Conservation (phyloP, 2,888 invertebrate species). For the Sialis fuliginosa region DNA sequence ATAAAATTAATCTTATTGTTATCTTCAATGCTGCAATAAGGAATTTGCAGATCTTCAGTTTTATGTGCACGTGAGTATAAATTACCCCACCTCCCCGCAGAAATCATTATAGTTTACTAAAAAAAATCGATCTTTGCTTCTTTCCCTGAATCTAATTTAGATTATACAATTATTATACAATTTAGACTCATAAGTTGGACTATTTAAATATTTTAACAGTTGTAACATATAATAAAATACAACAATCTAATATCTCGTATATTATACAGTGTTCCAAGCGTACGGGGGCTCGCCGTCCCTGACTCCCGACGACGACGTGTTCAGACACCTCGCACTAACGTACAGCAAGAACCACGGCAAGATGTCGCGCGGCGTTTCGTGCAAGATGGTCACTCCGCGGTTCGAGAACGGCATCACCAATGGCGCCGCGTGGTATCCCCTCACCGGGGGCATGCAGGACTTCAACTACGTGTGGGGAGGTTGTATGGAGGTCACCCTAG, state of each 20-base stretch:
- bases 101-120: too few relatives aligned
- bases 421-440: constrained; percentile 85
- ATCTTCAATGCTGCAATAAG: constrained; percentile 21
- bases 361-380: constrained; percentile 74
- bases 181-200: too few relatives aligned
- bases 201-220: too few relatives aligned
- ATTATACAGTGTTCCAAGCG: constrained; percentile 61
- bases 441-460: constrained; percentile 86
- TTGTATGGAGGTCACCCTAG: constrained; percentile 88
- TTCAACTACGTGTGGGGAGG: constrained; percentile 88
- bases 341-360: constrained; percentile 79
- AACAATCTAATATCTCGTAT: constrained; percentile 2
- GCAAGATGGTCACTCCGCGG: constrained; percentile 54
- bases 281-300: constrained; percentile 65
- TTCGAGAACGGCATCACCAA: constrained; percentile 87
- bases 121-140: neutral
- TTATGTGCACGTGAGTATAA: constrained; percentile 53
- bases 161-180: too few relatives aligned
- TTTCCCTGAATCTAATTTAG: too few relatives aligned
- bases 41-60: constrained; percentile 58
- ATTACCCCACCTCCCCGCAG: too few relatives aligned
- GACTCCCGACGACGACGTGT: constrained; percentile 85
- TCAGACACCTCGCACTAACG: constrained; percentile 64
- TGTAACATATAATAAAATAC: too few relatives aligned
- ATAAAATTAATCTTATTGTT: too few relatives aligned